Conservation (phyloP, 2,113 vertebrate species). For the Zosterops borbonicus region DNA sequence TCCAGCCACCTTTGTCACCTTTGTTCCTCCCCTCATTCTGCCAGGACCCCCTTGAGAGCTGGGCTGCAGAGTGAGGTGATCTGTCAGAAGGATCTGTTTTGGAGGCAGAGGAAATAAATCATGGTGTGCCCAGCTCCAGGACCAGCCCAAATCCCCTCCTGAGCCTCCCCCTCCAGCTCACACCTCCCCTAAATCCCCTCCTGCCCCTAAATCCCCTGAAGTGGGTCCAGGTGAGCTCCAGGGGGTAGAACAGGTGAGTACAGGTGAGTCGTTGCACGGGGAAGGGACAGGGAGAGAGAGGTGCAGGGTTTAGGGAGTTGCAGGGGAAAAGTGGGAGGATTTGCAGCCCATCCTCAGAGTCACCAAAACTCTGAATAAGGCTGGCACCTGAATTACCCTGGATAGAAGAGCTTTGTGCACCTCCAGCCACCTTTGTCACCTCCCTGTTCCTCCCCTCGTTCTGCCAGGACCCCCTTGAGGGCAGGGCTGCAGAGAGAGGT, state of each 20-base stretch:
- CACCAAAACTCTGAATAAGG: neutral
- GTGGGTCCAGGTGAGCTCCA: neutral
- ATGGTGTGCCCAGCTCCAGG: neutral
- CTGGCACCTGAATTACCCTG: neutral
- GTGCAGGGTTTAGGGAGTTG: neutral
- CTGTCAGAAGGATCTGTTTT: neutral
- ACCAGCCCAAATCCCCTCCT: neutral
- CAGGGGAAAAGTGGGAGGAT: neutral
- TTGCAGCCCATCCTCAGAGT: neutral
- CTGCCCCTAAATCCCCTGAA: neutral
- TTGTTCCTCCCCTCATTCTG: neutral
- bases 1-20: neutral
- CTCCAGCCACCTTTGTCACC: neutral
- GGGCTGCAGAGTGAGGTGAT: no score
- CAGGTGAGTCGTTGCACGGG: no score
- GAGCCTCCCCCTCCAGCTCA: neutral
- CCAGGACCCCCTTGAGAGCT: no score
- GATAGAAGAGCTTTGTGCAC: neutral
- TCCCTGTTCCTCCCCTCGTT: neutral
- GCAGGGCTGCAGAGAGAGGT: neutral
- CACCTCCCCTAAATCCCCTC: neutral
- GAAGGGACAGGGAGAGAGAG: neutral
- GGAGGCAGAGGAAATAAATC: neutral
- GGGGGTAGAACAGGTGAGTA: neutral
- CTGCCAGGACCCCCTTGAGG: neutral